These are phyloP conservation scores for Pantelozetes paolii DNA, from an alignment of 2,888 invertebrate genomes.

Conservation along the genomic window DNA sequence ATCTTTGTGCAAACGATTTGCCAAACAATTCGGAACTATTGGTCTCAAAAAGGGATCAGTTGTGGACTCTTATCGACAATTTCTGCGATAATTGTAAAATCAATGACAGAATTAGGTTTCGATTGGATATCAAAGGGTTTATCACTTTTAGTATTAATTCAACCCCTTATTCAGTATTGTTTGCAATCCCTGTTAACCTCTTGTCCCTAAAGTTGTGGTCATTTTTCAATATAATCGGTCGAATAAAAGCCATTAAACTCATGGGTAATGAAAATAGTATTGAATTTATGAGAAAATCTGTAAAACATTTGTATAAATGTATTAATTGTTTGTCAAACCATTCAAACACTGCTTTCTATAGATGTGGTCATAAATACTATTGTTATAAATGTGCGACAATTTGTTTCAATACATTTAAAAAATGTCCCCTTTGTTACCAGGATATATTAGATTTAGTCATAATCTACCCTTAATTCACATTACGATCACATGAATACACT, in stretches of 20 bases:
- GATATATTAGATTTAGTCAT: background rate
- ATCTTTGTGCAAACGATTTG: background rate
- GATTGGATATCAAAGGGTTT: background rate
- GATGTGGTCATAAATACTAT: constrained; percentile 18
- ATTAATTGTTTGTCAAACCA: constrained; percentile 1
- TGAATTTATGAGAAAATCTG: too few relatives aligned
- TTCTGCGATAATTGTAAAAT: constrained; percentile 17
- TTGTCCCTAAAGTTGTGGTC: background rate
- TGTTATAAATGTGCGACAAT: background rate
- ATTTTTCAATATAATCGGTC: constrained; percentile 19
- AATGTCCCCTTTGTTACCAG: constrained; percentile 23
- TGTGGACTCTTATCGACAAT: constrained; percentile 12
- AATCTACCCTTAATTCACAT: background rate
- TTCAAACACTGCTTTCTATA: constrained; percentile 17
- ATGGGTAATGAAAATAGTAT: background rate
- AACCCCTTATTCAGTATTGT: background rate
- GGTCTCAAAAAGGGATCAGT: background rate
- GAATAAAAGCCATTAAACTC: constrained; percentile 22
- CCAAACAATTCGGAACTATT: constrained; percentile 1
- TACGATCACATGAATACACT: background rate
- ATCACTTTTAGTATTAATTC: constrained; percentile 10
- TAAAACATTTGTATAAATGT: constrained; percentile 10
- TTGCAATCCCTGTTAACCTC: background rate
- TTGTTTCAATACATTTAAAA: background rate
- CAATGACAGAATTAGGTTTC: background rate